Evolutionary conservation across 1,140 invertebrate species (phyloP).

Genomic region (Drosophila baimaii): DNA sequence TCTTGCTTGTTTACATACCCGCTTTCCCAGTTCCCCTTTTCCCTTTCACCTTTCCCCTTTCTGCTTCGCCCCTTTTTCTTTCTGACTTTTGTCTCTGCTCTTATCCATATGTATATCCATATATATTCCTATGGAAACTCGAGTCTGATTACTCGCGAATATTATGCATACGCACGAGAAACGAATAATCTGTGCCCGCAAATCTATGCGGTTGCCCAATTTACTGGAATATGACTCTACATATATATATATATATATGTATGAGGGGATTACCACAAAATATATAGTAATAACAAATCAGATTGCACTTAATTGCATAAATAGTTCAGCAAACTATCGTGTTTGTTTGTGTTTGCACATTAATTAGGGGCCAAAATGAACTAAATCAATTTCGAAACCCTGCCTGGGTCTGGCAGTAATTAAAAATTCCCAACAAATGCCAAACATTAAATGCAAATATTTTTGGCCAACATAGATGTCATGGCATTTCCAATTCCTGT

Average conservation of each 20-base stretch:
- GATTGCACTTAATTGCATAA: constrained; percentile 29
- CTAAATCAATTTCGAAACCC: constrained; percentile 37
- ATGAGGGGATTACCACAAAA: neutral
- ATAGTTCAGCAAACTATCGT: constrained; percentile 18
- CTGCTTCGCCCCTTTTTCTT: constrained; percentile 4
- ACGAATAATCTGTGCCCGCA: constrained; percentile 39
- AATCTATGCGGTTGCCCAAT: constrained; percentile 28
- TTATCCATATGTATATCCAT: constrained; percentile 17
- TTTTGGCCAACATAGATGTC: constrained; percentile 28
- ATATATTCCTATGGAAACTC: constrained; percentile 12
- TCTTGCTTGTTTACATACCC: constrained; percentile 57
- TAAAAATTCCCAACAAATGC: constrained; percentile 31
- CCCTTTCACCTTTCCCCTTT: neutral
- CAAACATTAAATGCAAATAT: constrained; percentile 27
- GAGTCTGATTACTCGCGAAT: constrained; percentile 28
- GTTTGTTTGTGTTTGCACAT: constrained; percentile 18
- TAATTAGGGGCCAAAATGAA: constrained; percentile 30
- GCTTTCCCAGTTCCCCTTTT: neutral
- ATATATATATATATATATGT: too few relatives aligned
- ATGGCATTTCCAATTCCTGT: constrained; percentile 5
- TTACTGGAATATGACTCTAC: constrained; percentile 5
- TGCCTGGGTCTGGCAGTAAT: constrained; percentile 9
- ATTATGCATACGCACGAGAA: constrained; percentile 36
- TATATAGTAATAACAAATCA: constrained; percentile 5
- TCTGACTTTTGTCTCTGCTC: constrained; percentile 18